A percentile compares a stretch with the other conserved stretches of the same genome.
phyloP scores from a whole-genome alignment of 2,888 invertebrate species.

The Prosopocoilus inquinatus region DNA sequence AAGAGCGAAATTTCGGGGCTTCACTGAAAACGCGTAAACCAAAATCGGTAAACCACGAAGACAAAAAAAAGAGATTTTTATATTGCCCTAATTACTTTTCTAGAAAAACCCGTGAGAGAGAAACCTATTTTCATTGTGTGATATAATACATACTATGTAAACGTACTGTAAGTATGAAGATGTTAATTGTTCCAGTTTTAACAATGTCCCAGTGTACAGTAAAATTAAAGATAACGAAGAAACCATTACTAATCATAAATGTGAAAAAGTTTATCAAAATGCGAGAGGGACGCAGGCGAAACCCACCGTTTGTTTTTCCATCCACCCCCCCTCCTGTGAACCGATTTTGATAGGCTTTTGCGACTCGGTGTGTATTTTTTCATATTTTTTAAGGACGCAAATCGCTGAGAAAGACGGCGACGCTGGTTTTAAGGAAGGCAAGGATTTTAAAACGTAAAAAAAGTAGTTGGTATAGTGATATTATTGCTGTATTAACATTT shows the following conservation, averaged over 20 bases:
- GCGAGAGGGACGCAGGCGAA: neutral
- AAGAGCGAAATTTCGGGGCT: no score
- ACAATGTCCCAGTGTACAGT: conserved; percentile 2
- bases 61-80: no score
- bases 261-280: conserved; percentile 7
- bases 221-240: neutral
- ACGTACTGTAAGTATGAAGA: conserved; percentile 2
- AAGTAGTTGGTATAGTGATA: conserved; percentile 22
- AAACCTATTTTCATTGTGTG: conserved; percentile 1
- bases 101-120: no score
- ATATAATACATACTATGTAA: neutral
- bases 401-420: neutral
- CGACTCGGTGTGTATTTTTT: conserved; percentile 1
- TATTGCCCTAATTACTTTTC: no score
- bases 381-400: conserved; percentile 1
- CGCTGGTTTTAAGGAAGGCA: neutral
- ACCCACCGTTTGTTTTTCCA: neutral
- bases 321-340: neutral
- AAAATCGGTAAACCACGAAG: no score
- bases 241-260: neutral
- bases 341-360: conserved; percentile 4
- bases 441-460: conserved; percentile 6
- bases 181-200: neutral
- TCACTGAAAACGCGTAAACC: no score
- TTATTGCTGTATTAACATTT: conserved; percentile 27